Evolutionary conservation across 2,113 vertebrate species (phyloP), one percentile per base, ranked within the genome.

Genomic region (Salvelinus alpinus): DNA sequence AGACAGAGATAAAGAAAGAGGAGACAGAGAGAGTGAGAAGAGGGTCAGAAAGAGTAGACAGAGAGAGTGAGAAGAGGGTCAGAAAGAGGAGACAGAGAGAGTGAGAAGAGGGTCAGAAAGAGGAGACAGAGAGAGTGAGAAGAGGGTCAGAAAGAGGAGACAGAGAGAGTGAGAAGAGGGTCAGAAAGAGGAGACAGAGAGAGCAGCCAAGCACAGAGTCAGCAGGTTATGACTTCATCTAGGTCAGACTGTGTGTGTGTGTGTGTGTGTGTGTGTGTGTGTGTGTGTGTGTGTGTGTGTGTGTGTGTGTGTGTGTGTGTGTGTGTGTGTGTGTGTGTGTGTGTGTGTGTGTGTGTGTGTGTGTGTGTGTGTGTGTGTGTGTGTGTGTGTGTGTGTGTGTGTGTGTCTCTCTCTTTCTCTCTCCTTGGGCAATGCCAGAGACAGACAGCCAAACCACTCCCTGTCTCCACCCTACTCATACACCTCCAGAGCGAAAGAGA

Each of bases 201-300:
- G 68, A 70, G 68, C 22, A 47, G 60, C 64, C 74, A 77, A 74
- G 68, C 75, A 74, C 64, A 71, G 44, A 75, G 78, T 83, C 76
- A 82, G 78, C 81, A 71, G 80, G 72, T 70, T 76, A 73, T 76
- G 75, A 82, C 76, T 84, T 79, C 80, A 87, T 84, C 76, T 85
- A 83, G 80, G 81, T 85, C 83, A 80, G 75, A 74, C 72, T 84
- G 71, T 51, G 69, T 76, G 60, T 72, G 71, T 38, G 72, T 74
- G 48, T 62, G 77, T 74, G 62, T 64, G 60, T 66, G 71, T 72
- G 70, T 59, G 70, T 72, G 70, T 22, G 72, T 64, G 60, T 66
- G 71, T 59, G 51, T 34, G 70, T 72, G 70, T 34, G 62, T 31
- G 31, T 64, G 47, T 65, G n/a, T 62, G 70, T 72, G 70, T 59